Base-by-base conservation (phyloP, 1,140 invertebrate genomes). In the Drosophila virilis region DNA sequence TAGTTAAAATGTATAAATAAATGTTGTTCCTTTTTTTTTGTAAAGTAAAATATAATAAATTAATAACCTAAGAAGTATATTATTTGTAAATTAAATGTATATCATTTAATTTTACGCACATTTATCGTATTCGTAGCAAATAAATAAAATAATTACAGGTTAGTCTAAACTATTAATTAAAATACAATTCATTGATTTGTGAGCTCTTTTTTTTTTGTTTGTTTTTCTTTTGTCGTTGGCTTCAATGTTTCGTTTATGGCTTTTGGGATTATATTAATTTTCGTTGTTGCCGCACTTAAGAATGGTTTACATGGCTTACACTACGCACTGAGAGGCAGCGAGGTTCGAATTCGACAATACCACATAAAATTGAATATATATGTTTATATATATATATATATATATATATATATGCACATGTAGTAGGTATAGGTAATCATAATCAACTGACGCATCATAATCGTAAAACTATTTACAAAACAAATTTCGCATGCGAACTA, bases 251-350 rank as follows among this genome's bases (percentile, higher is more conserved):
- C 35, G 62, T 45, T 77, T 71, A 71, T 75, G 61, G 58, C 61
- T 64, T 55, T 51, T 37, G 38, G 28, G 22, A 35, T 33, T 50
- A 60, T 17, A 8, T 37, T 38, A 28, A 13, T 54, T 68, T 66
- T 37, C 22, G 17, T 60, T 51, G 32, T 22, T 52, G 38, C 57
- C 40, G 52, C 38, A 65, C 67, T 72, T 37, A 55, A 64, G 43
- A 67, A 73, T 52, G 64, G 45, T 70, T 65, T 66, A 80, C 71
- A 52, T 52, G 62, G 37, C 78, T 86, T 76, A 86, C 59, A 70
- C 38, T 88, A 88, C 37, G 69, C 80, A 89, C 89, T 91, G 90
- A 91, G 90, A 91, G 80, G 77, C 89, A 91, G 90, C 90, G 90
- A 91, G 90, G 90, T 91, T 91, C 77, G 70, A 74, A 60, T 42